Conservation (phyloP, 2,797 vertebrate genomes). For the Megalops cyprinoides region DNA sequence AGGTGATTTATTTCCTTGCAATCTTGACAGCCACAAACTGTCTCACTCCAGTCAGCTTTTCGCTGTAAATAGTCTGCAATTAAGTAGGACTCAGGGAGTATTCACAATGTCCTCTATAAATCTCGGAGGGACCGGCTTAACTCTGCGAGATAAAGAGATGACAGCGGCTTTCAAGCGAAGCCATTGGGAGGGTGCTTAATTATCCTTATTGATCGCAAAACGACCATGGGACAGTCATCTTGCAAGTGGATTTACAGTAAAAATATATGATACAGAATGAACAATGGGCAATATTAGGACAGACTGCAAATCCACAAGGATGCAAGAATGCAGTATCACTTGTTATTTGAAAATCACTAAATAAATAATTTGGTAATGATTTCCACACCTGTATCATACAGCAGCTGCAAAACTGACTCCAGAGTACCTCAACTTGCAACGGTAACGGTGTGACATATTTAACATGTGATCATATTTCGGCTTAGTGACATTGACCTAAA, state of each 20-base stretch:
- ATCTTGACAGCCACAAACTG: conserved; percentile 51
- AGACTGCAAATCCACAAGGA: conserved; percentile 8
- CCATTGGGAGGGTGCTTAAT: conserved; percentile 53
- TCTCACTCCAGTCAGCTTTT: conserved; percentile 41
- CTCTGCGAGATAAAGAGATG: conserved; percentile 44
- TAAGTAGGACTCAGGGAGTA: conserved; percentile 42
- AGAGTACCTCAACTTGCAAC: not conserved
- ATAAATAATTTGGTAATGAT: no score
- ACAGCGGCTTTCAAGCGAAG: conserved; percentile 44
- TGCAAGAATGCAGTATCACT: not conserved
- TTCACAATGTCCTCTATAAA: conserved; percentile 50
- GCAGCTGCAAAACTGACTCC: not conserved
- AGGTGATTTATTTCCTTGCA: conserved; percentile 59
- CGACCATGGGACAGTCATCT: conserved; percentile 21
- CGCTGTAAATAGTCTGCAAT: conserved; percentile 52
- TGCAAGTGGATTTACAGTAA: not conserved
- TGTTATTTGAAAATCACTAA: not conserved
- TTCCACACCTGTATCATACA: not conserved
- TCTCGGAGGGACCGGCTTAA: conserved; percentile 36
- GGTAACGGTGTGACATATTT: not conserved
- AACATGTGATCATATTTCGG: not conserved
- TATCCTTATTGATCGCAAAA: conserved; percentile 59
- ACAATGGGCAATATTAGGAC: not conserved
- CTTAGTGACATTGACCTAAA: not conserved
- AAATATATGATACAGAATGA: not conserved